Evolutionary conservation across 2,113 vertebrate species (phyloP), one percentile per base, ranked within the genome.

Genomic region (Pan troglodytes): DNA sequence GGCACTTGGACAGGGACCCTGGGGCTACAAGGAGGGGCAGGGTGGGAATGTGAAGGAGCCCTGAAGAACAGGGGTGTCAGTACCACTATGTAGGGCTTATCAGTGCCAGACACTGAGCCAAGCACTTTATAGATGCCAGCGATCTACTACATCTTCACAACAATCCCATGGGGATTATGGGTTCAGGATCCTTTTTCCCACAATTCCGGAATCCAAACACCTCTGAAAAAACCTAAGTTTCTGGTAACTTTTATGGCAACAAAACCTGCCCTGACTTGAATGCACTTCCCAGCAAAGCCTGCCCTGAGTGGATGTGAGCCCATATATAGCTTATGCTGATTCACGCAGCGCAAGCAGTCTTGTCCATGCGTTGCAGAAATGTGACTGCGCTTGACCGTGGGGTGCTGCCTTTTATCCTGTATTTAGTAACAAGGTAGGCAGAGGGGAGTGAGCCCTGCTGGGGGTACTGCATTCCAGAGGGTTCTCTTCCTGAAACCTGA

Each of bases 311-410:
- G 61, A 45, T 0, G 1, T 0, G 22, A 13, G 48, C 22, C 45
- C 25, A 25, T 2, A 18, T 27, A 16, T 1, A 10, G 18, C 20
- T 61, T 20, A 38, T 0, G 17, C 11, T 13, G 32, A 5, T 3
- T 40, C 22, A 27, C 0, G 12, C 0, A 35, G 84, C 14, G 3
- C 1, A 9, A 38, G 25, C 0, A 0, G 30, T 7, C 32, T 2
- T 3, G 11, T 48, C 75, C 6, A 13, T 10, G 23, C 18, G 3
- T 14, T 7, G n/a, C 8, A 14, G 52, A 61, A 90, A 27, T 0
- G 45, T 27, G 45, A 38, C 3, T 0, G 10, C 35, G 23, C 67
- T 30, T 13, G 10, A 80, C 20, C 1, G 9, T 8, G 16, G 67
- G 43, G 5, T 45, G 32, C 23, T 40, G 38, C 35, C 22, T 68